Base-by-base conservation (phyloP, 2,797 vertebrate species). In the Molossus alvarezi region DNA sequence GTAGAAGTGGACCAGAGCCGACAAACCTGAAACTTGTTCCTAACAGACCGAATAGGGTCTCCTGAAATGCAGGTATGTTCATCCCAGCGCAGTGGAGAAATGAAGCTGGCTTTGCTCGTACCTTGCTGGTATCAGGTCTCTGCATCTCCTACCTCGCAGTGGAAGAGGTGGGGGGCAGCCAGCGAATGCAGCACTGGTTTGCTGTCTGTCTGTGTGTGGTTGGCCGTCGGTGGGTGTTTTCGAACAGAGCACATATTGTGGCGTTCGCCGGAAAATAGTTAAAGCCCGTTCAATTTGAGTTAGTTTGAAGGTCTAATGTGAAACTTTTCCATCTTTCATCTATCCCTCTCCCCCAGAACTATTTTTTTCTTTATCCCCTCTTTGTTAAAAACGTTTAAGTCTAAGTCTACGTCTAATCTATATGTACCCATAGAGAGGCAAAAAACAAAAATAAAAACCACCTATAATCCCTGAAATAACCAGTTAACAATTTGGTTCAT, bases 361-460 rank as follows among this genome's bases (percentile, higher is more conserved):
- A 14, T 25, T 76, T 87, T 55, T 21, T 48, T n/a, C 37, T 91
- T 93, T 14, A 33, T 33, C 33, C 33, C 33, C 33, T 33, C 33
- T 33, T 33, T 33, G 33, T 33, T 33, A 33, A 33, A 33, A 33
- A 33, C 41, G 41, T 45, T 6, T 45, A 45, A 5, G 41, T 45
- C 41, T 45, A 45, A 5, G 41, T 45, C 41, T 45, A 45, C 6
- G 6, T 45, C 41, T 45, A 45, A 45, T 45, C 41, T 45, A 21
- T 48, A 79, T 58, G 7, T 20, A 18, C 29, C 21, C 27, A 27
- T 53, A 76, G 37, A 67, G 15, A 71, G 27, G 14, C 21, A 55
- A 81, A 85, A 79, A 86, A 89, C 18, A 33, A 84, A 76, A 82
- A 94, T 27, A 62, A 90, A 94, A 90, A 27, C 14, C 45, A 88